Conservation (phyloP, 1,140 invertebrate genomes). For the Mercenaria mercenaria region DNA sequence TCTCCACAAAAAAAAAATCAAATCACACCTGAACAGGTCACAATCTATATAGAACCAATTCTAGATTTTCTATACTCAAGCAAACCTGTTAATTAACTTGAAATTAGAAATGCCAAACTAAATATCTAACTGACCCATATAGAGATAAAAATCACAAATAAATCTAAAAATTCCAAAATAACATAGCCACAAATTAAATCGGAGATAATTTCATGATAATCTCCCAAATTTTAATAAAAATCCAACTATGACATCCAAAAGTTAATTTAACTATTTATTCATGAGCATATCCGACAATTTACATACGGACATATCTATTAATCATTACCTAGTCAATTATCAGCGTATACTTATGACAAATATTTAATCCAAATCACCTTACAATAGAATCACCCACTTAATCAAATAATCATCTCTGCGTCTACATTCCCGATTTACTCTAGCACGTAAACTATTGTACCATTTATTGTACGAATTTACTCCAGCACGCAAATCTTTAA, state of each 20-base stretch:
- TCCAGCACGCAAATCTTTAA: not conserved
- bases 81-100: no score
- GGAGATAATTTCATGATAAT: not conserved
- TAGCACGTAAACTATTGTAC: not conserved
- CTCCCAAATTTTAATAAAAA: not conserved
- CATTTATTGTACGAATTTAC: not conserved
- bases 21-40: no score
- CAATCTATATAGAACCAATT: no score
- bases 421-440: constrained; percentile 18
- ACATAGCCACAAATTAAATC: not conserved
- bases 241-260: constrained; percentile 24
- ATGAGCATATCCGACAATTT: not conserved
- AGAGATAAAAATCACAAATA: not conserved
- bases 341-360: constrained; percentile 13
- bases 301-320: constrained; percentile 3
- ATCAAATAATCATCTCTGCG: constrained; percentile 1
- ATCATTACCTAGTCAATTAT: constrained; percentile 34
- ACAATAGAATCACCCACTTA: not conserved
- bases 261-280: constrained; percentile 10
- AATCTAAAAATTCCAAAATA: not conserved
- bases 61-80: no score
- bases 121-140: not conserved
- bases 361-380: constrained; percentile 4
- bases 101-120: no score
- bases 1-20: no score